A percentile compares a stretch with the other conserved stretches of the same genome.
phyloP scores from a whole-genome alignment of 2,888 invertebrate species.

The Lasius platythorax region DNA sequence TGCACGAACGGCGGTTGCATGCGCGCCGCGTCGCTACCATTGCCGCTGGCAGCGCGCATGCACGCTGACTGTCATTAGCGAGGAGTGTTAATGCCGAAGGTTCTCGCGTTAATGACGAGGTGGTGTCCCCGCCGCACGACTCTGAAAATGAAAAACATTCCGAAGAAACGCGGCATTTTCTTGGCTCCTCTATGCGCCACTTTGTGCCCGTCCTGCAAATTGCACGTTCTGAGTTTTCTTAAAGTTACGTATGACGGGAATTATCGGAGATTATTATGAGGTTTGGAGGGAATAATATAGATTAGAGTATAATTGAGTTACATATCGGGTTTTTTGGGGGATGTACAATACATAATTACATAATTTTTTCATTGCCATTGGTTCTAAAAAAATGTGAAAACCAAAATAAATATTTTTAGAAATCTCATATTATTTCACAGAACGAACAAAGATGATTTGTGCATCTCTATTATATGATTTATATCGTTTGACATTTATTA shows the following conservation, averaged over 20 bases:
- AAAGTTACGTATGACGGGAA: not conserved
- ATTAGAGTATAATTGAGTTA: slow-evolving; percentile 31
- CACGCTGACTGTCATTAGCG: slow-evolving; percentile 55
- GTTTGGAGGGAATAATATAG: not conserved
- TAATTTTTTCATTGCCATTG: not conserved
- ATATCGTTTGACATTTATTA: not conserved
- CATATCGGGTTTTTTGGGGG: not conserved
- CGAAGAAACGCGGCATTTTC: slow-evolving; percentile 25
- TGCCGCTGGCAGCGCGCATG: slow-evolving; percentile 17
- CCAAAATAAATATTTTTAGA: not conserved
- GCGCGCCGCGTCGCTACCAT: not conserved
- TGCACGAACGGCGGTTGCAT: slow-evolving; percentile 70
- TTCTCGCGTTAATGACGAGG: slow-evolving; percentile 59
- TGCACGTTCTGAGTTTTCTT: slow-evolving; percentile 34
- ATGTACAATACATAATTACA: not conserved
- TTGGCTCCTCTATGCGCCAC: slow-evolving; percentile 24
- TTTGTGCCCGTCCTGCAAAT: slow-evolving; percentile 30
- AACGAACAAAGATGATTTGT: not conserved
- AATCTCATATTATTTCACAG: not conserved
- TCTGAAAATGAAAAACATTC: slow-evolving; percentile 51
- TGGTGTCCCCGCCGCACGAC: slow-evolving; percentile 4
- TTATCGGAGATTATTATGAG: slow-evolving; percentile 29
- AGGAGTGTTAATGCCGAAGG: slow-evolving; percentile 59
- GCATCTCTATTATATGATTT: not conserved
- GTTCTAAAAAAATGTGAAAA: not conserved